Evolutionary conservation across 2,888 invertebrate species (phyloP).

Genomic region (Brachypalpus laphriformis): DNA sequence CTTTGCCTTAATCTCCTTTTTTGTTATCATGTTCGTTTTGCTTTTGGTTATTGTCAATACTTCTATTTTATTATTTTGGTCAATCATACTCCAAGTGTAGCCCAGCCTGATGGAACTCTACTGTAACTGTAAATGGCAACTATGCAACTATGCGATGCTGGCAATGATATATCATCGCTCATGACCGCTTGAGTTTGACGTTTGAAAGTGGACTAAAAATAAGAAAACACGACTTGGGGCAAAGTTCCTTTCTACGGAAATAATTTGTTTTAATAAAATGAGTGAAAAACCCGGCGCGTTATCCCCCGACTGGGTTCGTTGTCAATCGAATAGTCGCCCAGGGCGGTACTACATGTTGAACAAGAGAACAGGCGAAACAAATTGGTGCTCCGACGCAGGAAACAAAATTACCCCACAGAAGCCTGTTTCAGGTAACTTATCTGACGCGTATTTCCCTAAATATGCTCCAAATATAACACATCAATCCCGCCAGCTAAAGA

Average conservation of each 20-base stretch:
- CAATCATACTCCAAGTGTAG: too few relatives aligned
- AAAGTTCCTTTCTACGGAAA: background rate
- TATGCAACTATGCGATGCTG: background rate
- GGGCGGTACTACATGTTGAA: conserved; percentile 76
- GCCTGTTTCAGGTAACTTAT: conserved; percentile 20
- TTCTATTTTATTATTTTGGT: too few relatives aligned
- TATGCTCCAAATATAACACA: background rate
- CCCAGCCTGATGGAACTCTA: too few relatives aligned
- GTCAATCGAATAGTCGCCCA: conserved; percentile 71
- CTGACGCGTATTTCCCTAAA: background rate
- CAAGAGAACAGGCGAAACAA: conserved; percentile 75
- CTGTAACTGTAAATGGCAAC: background rate
- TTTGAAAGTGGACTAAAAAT: background rate
- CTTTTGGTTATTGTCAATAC: too few relatives aligned
- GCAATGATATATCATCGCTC: background rate
- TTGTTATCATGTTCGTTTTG: too few relatives aligned
- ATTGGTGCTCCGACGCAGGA: conserved; percentile 61
- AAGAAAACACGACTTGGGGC: background rate
- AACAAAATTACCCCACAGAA: conserved; percentile 49
- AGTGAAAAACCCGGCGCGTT: background rate
- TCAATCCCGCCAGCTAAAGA: background rate
- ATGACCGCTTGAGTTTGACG: background rate
- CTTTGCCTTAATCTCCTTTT: too few relatives aligned
- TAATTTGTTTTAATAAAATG: conserved; percentile 18
- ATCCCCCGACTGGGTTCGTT: conserved; percentile 72